Conservation (phyloP, 2,797 vertebrate species). For the Scolopax bukidnonensis region DNA sequence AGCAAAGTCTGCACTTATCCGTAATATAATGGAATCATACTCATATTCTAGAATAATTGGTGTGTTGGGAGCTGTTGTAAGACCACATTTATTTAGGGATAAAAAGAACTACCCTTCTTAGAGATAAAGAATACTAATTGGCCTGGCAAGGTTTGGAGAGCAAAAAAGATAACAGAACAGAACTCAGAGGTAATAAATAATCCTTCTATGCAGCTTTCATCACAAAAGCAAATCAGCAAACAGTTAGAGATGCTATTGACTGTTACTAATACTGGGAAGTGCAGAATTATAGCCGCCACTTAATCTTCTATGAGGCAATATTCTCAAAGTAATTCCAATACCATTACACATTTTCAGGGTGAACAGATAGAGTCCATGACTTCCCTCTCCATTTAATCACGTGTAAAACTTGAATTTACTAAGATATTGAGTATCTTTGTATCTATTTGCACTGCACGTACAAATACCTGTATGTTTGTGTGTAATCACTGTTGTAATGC, state of each 20-base stretch:
- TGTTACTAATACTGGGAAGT: not conserved
- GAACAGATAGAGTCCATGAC: not conserved
- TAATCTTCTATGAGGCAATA: not conserved
- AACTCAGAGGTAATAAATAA: not conserved
- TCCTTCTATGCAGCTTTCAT: not conserved
- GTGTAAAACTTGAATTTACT: not conserved
- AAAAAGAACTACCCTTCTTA: constrained; percentile 18
- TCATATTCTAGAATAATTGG: constrained; percentile 14
- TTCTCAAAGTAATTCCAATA: not conserved
- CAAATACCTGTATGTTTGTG: not conserved
- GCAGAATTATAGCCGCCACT: not conserved
- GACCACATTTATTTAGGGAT: constrained; percentile 31
- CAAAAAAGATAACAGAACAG: constrained; percentile 5
- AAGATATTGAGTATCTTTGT: not conserved
- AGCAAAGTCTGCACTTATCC: constrained; percentile 5
- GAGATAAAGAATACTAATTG: constrained; percentile 57
- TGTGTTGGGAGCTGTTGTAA: constrained; percentile 17
- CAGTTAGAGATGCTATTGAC: not conserved
- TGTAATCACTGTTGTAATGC: not conserved
- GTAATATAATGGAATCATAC: not conserved
- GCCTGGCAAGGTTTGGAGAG: not conserved
- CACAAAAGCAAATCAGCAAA: not conserved
- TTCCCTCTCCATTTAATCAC: not conserved
- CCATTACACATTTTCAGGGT: not conserved
- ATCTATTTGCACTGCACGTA: fast-evolving